A percentile compares a stretch with the other conserved stretches of the same genome.
Conservation (phyloP, 2,888 invertebrate genomes). For the Eudemis profundana region DNA sequence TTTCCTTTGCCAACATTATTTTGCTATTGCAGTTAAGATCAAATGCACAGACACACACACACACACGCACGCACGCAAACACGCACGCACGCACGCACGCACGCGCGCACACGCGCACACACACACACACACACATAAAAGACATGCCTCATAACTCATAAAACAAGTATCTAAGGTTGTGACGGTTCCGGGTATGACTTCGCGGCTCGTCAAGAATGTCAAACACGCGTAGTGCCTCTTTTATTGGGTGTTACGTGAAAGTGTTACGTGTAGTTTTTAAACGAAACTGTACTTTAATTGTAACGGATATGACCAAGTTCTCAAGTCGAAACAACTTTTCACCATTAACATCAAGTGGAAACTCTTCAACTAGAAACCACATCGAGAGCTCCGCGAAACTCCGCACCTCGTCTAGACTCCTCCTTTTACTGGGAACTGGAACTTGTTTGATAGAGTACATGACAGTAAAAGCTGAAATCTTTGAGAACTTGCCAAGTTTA, state of each 20-base stretch:
- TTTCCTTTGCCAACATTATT: too few species aligned
- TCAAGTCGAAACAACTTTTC: constrained; percentile 29
- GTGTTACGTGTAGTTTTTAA: not conserved
- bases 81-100: too few species aligned
- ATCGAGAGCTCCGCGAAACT: constrained; percentile 20
- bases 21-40: too few species aligned
- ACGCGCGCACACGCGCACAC: too few species aligned
- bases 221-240: too few species aligned
- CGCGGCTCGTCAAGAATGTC: too few species aligned
- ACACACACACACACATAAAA: too few species aligned
- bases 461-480: constrained; percentile 43
- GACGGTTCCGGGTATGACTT: too few species aligned
- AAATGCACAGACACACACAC: too few species aligned
- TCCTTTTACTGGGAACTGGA: constrained; percentile 28
- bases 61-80: too few species aligned
- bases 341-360: constrained; percentile 35
- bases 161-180: too few species aligned
- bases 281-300: constrained; percentile 11
- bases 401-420: constrained; percentile 31
- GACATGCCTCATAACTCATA: too few species aligned
- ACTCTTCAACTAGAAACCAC: constrained; percentile 36
- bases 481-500: constrained; percentile 32
- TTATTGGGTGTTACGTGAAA: not conserved
- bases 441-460: constrained; percentile 43
- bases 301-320: constrained; percentile 18